A percentile compares a stretch with the other conserved stretches of the same genome.
Conservation (phyloP, 2,113 vertebrate genomes). For the Cygnus atratus region DNA sequence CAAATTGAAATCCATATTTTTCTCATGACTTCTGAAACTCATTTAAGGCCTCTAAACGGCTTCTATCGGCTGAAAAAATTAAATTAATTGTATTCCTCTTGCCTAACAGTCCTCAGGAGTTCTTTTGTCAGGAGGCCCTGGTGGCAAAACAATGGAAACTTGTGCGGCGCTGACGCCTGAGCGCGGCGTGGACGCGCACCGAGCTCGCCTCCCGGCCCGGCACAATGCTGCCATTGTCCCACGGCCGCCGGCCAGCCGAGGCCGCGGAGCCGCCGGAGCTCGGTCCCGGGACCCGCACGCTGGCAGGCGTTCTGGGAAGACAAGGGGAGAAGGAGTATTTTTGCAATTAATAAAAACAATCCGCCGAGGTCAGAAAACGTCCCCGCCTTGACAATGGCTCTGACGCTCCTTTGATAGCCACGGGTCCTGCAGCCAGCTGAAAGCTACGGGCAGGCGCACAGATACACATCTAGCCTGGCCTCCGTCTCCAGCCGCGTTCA, state of each 20-base stretch:
- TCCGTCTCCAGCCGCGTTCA: fast-evolving
- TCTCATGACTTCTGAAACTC: not conserved
- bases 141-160: not conserved
- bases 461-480: not conserved
- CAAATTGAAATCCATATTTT: slow-evolving; percentile 20
- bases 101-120: not conserved
- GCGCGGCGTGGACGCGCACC: not conserved
- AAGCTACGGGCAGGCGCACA: not conserved
- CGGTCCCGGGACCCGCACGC: not conserved
- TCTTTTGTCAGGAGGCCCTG: not conserved
- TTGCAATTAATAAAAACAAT: not conserved
- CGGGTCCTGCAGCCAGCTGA: fast-evolving
- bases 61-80: not conserved
- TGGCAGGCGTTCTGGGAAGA: fast-evolving
- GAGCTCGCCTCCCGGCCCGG: not conserved
- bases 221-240: no score
- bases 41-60: slow-evolving; percentile 11
- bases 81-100: not conserved
- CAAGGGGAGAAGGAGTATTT: not conserved
- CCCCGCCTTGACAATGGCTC: fast-evolving
- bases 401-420: not conserved
- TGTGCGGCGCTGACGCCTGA: not conserved
- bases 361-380: not conserved
- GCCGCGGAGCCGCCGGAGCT: not conserved
- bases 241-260: not conserved